Conservation (phyloP, 2,888 invertebrate species). For the Apotomis turbidana region DNA sequence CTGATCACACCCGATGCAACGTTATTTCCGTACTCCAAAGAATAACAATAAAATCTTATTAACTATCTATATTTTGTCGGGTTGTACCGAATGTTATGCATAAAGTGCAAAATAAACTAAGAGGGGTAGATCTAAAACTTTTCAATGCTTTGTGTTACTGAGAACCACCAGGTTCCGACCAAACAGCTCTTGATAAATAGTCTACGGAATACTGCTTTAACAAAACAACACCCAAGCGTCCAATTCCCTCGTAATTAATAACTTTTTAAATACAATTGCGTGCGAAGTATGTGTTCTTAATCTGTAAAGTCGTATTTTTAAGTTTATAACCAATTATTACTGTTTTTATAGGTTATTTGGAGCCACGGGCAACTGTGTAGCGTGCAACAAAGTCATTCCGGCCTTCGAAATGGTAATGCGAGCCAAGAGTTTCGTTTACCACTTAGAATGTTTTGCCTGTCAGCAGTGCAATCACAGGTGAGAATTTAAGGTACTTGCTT, state of each 20-base stretch:
- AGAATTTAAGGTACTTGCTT: conserved; percentile 45
- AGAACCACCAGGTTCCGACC: too few species aligned
- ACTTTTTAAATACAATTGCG: conserved; percentile 43
- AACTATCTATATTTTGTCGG: too few species aligned
- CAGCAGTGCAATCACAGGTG: conserved; percentile 97
- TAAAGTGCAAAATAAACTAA: too few species aligned
- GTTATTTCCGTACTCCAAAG: too few species aligned
- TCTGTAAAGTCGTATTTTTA: conserved; percentile 61
- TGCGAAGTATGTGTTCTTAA: conserved; percentile 57
- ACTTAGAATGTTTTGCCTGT: conserved; percentile 97
- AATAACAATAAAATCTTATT: too few species aligned
- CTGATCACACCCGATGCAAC: too few species aligned
- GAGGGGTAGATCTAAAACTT: too few species aligned
- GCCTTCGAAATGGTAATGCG: conserved; percentile 98
- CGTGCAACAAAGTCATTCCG: conserved; percentile 96
- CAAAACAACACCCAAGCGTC: neutral
- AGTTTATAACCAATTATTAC: conserved; percentile 50
- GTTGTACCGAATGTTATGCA: too few species aligned
- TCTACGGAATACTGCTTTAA: neutral
- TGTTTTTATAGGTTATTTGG: conserved; percentile 90
- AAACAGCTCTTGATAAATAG: too few species aligned
- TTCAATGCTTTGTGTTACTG: too few species aligned
- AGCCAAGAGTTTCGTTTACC: conserved; percentile 95
- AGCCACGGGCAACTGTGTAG: conserved; percentile 94
- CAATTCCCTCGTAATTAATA: neutral